phyloP scores from a whole-genome alignment of 2,797 vertebrate species.

The Enteromius afrohamiltoni region DNA sequence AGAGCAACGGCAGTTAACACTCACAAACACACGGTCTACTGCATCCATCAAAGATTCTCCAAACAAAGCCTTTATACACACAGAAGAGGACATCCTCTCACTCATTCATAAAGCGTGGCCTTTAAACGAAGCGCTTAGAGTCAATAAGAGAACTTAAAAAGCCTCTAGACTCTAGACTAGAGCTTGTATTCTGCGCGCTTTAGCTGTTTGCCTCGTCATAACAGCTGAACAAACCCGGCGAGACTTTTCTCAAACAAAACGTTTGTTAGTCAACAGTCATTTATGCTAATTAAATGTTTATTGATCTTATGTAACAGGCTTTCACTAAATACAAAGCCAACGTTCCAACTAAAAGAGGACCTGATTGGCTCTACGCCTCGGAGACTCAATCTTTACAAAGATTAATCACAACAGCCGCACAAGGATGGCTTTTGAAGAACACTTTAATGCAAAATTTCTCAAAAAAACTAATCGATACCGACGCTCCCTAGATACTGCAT shows the following conservation, averaged over 20 bases:
- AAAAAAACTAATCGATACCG: neutral
- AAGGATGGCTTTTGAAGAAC: conserved; percentile 33
- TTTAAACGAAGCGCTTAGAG: conserved; percentile 14
- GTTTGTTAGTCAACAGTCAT: conserved; percentile 49
- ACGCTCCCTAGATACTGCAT: neutral
- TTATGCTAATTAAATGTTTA: conserved; percentile 52
- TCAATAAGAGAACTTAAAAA: conserved; percentile 47
- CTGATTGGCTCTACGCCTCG: conserved; percentile 13
- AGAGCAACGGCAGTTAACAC: conserved; percentile 41
- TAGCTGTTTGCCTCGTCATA: conserved; percentile 1
- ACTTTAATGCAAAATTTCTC: neutral
- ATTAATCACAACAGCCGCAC: conserved; percentile 24
- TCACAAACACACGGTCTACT: conserved; percentile 13
- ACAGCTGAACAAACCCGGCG: conserved; percentile 44
- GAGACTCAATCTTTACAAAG: conserved; percentile 28
- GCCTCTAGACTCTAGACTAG: conserved; percentile 28
- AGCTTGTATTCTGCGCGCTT: conserved; percentile 15
- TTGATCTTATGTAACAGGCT: conserved; percentile 46
- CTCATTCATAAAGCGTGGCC: conserved; percentile 34
- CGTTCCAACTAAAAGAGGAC: conserved; percentile 5
- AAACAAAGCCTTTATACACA: conserved; percentile 42
- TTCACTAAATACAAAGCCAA: conserved; percentile 43
- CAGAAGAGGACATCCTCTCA: conserved; percentile 37
- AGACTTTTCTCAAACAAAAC: conserved; percentile 40
- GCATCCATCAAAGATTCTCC: conserved; percentile 18